These are phyloP conservation scores for Felis catus DNA, from an alignment of 2,113 vertebrate species.

Conservation along the genomic window DNA sequence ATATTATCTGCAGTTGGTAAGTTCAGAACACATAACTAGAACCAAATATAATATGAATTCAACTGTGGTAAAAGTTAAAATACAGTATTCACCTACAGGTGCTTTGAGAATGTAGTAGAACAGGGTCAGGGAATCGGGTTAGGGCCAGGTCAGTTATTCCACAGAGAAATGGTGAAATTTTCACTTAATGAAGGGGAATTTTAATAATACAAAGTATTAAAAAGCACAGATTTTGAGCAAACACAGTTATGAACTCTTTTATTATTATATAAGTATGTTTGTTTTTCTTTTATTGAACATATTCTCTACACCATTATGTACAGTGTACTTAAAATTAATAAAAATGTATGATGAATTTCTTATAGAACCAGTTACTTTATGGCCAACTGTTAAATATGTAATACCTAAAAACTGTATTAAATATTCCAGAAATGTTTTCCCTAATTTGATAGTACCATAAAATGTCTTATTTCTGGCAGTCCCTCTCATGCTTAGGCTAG, in stretches of 20 bases:
- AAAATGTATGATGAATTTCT: background rate
- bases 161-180: background rate
- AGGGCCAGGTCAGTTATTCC: background rate
- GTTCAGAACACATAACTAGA: background rate
- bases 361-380: background rate
- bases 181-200: background rate
- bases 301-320: background rate
- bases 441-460: background rate
- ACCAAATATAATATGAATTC: background rate
- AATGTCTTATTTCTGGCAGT: slow-evolving; percentile 17
- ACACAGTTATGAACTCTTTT: background rate
- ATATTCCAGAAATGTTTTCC: slow-evolving; percentile 3
- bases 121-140: background rate
- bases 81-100: background rate
- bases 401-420: slow-evolving; percentile 18
- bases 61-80: background rate
- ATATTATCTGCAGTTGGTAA: background rate
- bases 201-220: background rate
- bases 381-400: background rate
- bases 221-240: background rate
- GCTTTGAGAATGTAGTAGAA: background rate
- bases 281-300: background rate
- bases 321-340: background rate
- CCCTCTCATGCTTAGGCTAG: background rate
- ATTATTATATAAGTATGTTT: background rate